Evolutionary conservation across 2,113 vertebrate genomes (phyloP).

Genomic region (Strix uralensis): DNA sequence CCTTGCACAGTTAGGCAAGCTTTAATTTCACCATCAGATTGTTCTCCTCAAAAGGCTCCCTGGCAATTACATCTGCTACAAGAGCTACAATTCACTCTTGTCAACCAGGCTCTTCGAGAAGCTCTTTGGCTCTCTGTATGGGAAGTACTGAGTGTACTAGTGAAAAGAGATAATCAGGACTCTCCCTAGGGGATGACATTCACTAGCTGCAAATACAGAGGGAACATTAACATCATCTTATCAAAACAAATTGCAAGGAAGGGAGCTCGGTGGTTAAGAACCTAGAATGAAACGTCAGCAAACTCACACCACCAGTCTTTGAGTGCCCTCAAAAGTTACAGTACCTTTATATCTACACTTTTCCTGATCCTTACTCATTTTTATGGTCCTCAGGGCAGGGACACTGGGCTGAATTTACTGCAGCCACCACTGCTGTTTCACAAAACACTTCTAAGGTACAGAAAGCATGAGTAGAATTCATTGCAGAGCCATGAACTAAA

Average conservation of each 20-base stretch:
- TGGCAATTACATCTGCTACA: background rate
- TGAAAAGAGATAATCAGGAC: background rate
- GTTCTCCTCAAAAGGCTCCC: background rate
- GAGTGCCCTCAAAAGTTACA: background rate
- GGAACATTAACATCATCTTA: background rate
- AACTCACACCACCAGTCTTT: background rate
- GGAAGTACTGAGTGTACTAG: background rate
- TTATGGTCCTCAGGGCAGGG: background rate
- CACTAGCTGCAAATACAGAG: background rate
- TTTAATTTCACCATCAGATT: slow-evolving; percentile 7
- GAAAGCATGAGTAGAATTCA: background rate
- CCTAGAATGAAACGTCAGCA: background rate
- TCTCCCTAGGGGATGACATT: background rate
- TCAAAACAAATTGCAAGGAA: background rate
- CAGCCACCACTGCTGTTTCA: background rate
- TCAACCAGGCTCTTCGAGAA: background rate
- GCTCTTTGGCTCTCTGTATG: background rate
- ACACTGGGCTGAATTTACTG: background rate
- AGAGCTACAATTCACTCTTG: background rate
- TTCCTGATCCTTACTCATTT: background rate
- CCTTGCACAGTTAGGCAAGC: background rate
- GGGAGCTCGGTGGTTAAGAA: background rate
- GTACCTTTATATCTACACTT: background rate
- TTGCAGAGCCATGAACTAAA: background rate
- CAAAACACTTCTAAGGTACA: background rate